Evolutionary conservation across 2,113 vertebrate genomes (phyloP).

Genomic region (Cebus imitator): DNA sequence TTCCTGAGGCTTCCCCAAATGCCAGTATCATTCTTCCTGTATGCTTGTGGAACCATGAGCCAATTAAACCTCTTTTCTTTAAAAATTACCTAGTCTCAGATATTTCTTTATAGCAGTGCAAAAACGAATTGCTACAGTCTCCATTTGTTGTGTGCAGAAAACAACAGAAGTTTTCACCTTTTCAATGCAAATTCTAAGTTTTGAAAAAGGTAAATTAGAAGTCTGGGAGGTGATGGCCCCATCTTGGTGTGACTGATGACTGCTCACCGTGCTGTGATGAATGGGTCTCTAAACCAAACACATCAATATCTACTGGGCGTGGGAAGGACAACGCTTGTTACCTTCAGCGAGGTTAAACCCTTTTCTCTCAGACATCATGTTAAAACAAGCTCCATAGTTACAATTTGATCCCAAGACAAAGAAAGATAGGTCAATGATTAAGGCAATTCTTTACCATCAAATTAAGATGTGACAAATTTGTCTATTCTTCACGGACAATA

Average conservation of each 20-base stretch:
- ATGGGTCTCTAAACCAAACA: constrained; percentile 71
- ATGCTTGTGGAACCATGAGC: too few relatives aligned
- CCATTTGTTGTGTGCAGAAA: not conserved
- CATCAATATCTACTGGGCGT: constrained; percentile 57
- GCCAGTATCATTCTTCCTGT: too few relatives aligned
- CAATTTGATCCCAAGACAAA: constrained; percentile 74
- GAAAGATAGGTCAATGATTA: constrained; percentile 67
- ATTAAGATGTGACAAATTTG: constrained; percentile 70
- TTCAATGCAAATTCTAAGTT: not conserved
- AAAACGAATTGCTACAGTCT: not conserved
- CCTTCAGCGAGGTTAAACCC: constrained; percentile 61
- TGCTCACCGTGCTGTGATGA: constrained; percentile 48
- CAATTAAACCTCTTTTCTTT: too few relatives aligned
- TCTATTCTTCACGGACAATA: constrained; percentile 62
- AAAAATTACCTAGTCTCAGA: too few relatives aligned
- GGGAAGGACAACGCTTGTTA: constrained; percentile 21
- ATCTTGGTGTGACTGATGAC: constrained; percentile 47
- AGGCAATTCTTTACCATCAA: constrained; percentile 68
- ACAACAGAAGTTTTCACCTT: not conserved
- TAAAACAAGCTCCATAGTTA: constrained; percentile 60
- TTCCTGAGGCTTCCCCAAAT: too few relatives aligned
- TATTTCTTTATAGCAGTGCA: too few relatives aligned
- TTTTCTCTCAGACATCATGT: constrained; percentile 44
- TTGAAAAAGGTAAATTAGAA: constrained; percentile 45
- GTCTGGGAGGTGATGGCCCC: not conserved